These are phyloP conservation scores for Neolamprologus sp. DNA, from an alignment of 2,113 vertebrate genomes.

Conservation along the genomic window DNA sequence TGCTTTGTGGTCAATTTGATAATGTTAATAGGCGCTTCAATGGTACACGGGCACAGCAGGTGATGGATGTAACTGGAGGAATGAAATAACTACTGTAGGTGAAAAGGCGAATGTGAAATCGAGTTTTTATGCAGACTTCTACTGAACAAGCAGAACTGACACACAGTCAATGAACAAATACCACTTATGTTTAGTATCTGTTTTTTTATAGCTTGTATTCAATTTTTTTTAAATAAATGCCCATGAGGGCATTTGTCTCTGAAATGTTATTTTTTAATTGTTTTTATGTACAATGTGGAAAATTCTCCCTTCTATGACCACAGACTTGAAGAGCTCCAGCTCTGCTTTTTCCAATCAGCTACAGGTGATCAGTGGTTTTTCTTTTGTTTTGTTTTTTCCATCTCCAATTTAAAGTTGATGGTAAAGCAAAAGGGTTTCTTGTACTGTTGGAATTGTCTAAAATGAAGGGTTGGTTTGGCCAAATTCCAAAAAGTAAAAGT, in stretches of 20 bases:
- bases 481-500: background rate
- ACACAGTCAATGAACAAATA: background rate
- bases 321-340: background rate
- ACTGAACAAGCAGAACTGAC: background rate
- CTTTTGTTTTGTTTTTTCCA: background rate
- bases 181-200: background rate
- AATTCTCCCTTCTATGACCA: background rate
- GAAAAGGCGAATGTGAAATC: background rate
- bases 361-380: background rate
- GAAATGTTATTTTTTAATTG: background rate
- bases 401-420: background rate
- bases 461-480: background rate
- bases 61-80: background rate
- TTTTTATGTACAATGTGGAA: background rate
- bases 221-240: background rate
- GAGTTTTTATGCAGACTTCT: background rate
- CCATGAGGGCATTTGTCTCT: background rate
- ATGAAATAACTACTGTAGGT: background rate
- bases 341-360: background rate
- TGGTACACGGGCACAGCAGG: background rate
- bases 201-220: conserved; percentile 12
- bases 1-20: background rate
- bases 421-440: background rate
- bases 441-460: background rate
- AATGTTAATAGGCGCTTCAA: background rate